phyloP scores from a whole-genome alignment of 2,797 vertebrate species.

The Mus caroli region DNA sequence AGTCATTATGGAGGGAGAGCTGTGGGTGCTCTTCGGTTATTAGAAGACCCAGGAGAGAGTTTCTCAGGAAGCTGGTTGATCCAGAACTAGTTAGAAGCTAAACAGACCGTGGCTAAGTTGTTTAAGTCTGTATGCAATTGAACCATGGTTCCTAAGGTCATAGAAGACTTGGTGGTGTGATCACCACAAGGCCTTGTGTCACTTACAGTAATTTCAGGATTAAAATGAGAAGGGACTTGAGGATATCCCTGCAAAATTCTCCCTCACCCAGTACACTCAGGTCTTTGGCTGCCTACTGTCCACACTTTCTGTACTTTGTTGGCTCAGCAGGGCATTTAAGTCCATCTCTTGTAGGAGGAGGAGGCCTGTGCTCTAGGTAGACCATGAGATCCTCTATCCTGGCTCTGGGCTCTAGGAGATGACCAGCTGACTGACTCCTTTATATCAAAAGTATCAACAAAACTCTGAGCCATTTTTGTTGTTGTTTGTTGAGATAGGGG shows the following conservation, averaged over 20 bases:
- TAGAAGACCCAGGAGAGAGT: neutral
- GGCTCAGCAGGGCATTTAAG: neutral
- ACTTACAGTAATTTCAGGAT: neutral
- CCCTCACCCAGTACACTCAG: neutral
- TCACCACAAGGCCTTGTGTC: neutral
- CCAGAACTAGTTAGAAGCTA: neutral
- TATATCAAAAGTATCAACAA: neutral
- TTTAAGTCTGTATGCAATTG: neutral
- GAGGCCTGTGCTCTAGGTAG: neutral
- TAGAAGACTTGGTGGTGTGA: neutral
- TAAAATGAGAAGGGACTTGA: neutral
- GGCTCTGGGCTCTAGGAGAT: neutral
- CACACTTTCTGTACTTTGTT: neutral
- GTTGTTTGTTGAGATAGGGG: neutral
- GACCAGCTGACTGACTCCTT: neutral
- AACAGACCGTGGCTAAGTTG: neutral
- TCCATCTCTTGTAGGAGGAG: neutral
- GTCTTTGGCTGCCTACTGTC: neutral
- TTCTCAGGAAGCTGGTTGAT: neutral
- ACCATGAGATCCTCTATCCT: neutral
- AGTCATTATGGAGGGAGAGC: neutral
- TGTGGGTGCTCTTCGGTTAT: neutral
- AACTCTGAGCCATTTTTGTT: conserved; percentile 32
- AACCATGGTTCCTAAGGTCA: neutral
- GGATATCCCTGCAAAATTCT: neutral